Evolutionary conservation across 2,113 vertebrate genomes (phyloP), one percentile per base, ranked within the genome.

Genomic region (Tragulus kanchil): DNA sequence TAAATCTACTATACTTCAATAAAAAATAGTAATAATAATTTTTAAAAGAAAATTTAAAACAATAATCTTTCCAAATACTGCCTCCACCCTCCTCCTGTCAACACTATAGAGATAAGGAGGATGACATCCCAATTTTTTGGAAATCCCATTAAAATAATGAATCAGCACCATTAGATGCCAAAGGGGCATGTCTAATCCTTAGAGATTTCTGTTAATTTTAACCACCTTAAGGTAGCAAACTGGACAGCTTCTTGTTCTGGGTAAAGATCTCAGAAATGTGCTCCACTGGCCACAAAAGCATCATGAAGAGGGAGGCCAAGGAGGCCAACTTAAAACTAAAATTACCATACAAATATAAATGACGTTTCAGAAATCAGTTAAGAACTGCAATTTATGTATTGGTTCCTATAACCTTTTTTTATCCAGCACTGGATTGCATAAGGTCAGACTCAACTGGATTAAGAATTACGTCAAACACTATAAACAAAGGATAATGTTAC

Each of bases 261-360:
- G 7, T 81, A 95, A 79, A 69, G 45, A 93, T 75, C 56, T 93
- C 73, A 96, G 45, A 81, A 81, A 86, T 69, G 16, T 90, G 58
- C 56, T 21, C 19, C 28, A 77, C 48, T 59, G 25, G 69, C 93
- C 83, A 87, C 84, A 92, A 81, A 79, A 96, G 26, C 23, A 88
- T 83, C n/a, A 69, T 52, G 26, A 88, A 73, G 82, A 90, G 17
- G 61, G 12, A 65, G 7, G 23, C 1, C 19, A 50, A 82, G 61
- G 12, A 65, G 7, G 23, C 1, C 19, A 50, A 82, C 61, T 90
- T 58, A 83, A 48, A n/a, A 48, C 28, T 94, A 78, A 92, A 65
- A 89, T 61, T 50, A 88, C 10, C 86, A 86, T 12, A 84, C 8
- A 95, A 65, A 81, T 8, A 19, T 81, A 65, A 89, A 1, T 64